These are phyloP conservation scores for mouse (Mus musculus) DNA, from an alignment of 2,113 vertebrate species.

Conservation along the genomic window DNA sequence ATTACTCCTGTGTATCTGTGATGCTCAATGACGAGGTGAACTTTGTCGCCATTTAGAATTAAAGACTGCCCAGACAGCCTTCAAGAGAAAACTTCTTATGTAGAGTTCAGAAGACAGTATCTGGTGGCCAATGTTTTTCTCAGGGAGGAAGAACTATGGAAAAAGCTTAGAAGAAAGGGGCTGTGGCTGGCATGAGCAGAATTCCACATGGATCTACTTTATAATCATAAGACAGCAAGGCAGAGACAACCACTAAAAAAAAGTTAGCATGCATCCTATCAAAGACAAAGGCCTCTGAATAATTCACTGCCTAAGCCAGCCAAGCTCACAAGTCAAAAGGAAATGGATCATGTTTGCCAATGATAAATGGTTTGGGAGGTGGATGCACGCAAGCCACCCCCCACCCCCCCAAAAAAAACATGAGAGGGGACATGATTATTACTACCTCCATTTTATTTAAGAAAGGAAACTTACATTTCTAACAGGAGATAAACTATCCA, in stretches of 20 bases:
- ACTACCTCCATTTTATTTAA: not conserved
- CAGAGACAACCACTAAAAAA: not conserved
- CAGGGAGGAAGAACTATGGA: not conserved
- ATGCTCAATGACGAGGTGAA: not conserved
- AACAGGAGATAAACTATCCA: not conserved
- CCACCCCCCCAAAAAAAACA: not conserved
- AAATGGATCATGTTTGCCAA: not conserved
- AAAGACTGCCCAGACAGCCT: too few species aligned
- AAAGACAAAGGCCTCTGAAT: not conserved
- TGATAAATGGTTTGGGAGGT: not conserved
- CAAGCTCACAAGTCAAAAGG: not conserved
- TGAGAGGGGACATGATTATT: not conserved
- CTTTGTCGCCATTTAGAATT: not conserved
- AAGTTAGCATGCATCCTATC: not conserved
- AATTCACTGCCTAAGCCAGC: not conserved
- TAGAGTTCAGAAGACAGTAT: not conserved
- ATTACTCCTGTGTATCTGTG: not conserved
- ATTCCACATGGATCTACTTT: not conserved
- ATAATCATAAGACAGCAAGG: not conserved
- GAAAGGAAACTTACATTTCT: slow-evolving; percentile 29
- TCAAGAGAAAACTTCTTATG: not conserved
- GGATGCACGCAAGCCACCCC: not conserved
- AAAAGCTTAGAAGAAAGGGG: not conserved
- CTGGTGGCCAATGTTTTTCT: not conserved
- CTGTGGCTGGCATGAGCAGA: not conserved